Evolutionary conservation across 30 jellyfish, hydroid and myxozoan genomes (phyloP).

Genomic region (Aurelia aurita): DNA sequence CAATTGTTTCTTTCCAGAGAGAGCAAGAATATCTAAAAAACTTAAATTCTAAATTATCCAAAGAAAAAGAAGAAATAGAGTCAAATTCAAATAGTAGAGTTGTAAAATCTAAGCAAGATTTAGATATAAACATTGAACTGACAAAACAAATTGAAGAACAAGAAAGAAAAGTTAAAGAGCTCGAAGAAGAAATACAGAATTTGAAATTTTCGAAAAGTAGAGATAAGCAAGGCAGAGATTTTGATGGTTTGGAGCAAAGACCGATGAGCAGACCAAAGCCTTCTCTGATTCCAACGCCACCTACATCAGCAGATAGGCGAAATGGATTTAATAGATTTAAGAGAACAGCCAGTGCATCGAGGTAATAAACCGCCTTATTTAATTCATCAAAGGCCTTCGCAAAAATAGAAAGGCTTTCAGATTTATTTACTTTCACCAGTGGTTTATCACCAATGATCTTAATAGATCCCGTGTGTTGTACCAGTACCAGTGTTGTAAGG

Average conservation of each 20-base stretch:
- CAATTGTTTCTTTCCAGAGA: slow-evolving; percentile 42
- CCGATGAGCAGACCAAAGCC: slow-evolving; percentile 41
- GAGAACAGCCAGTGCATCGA: slow-evolving; percentile 51
- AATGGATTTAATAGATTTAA: slow-evolving; percentile 51
- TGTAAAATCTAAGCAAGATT: slow-evolving; percentile 60
- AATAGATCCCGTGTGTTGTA: too few species aligned
- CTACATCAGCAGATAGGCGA: slow-evolving; percentile 66
- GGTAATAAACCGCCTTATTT: slow-evolving; percentile 1
- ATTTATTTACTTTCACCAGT: too few species aligned
- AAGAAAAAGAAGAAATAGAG: slow-evolving; percentile 45
- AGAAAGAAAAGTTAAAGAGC: slow-evolving; percentile 74
- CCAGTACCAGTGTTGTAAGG: too few species aligned
- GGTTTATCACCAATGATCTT: too few species aligned
- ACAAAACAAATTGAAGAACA: slow-evolving; percentile 77
- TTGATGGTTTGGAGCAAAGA: slow-evolving; percentile 28
- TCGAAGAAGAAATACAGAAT: slow-evolving; percentile 79
- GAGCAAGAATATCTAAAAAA: slow-evolving; percentile 86
- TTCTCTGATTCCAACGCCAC: slow-evolving; percentile 85
- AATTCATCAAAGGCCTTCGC: too few species aligned
- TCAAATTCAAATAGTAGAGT: slow-evolving; percentile 64
- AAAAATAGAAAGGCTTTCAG: too few species aligned
- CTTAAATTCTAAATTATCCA: slow-evolving; percentile 53
- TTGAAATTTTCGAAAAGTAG: slow-evolving; percentile 45
- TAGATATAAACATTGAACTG: slow-evolving; percentile 62
- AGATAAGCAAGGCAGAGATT: neutral